These are phyloP conservation scores for Drosophila serrata DNA, from an alignment of 1,140 invertebrate genomes.

Conservation along the genomic window DNA sequence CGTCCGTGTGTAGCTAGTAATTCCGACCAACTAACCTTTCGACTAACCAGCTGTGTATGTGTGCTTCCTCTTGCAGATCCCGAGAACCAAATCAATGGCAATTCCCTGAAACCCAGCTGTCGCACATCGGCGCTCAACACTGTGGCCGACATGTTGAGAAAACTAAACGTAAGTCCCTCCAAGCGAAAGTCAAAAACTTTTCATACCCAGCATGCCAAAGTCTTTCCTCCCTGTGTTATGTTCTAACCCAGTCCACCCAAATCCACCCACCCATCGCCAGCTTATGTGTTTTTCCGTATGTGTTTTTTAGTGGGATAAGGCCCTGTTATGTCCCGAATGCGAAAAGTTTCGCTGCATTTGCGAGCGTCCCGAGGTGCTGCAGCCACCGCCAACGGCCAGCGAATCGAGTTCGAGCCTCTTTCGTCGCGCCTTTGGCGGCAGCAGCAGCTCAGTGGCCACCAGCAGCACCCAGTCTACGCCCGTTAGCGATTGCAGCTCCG, in stretches of 20 bases:
- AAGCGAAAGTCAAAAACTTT: slow-evolving; percentile 17
- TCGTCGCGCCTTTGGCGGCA: slow-evolving; percentile 74
- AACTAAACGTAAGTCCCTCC: slow-evolving; percentile 92
- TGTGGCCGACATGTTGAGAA: slow-evolving; percentile 96
- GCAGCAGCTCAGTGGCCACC: slow-evolving; percentile 44
- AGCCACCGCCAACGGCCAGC: slow-evolving; percentile 36
- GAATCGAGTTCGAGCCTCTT: slow-evolving; percentile 69
- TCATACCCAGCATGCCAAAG: slow-evolving; percentile 1
- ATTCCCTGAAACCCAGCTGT: slow-evolving; percentile 93
- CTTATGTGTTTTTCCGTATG: slow-evolving; percentile 60
- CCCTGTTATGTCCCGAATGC: slow-evolving; percentile 81
- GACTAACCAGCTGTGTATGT: slow-evolving; percentile 67
- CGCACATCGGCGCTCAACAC: slow-evolving; percentile 96
- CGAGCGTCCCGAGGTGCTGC: slow-evolving; percentile 47
- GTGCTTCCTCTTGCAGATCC: slow-evolving; percentile 84
- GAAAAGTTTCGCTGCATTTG: slow-evolving; percentile 84
- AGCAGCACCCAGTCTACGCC: slow-evolving; percentile 52
- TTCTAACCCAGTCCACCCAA: slow-evolving; percentile 12
- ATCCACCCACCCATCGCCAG: slow-evolving; percentile 10
- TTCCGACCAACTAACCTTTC: slow-evolving; percentile 48
- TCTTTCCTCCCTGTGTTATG: slow-evolving; percentile 1
- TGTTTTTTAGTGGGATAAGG: slow-evolving; percentile 84
- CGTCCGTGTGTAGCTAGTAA: slow-evolving; percentile 37
- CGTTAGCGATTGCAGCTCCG: slow-evolving; percentile 45
- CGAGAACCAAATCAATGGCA: slow-evolving; percentile 88